These are phyloP conservation scores for Cataglyphis albicans DNA, from an alignment of 2,888 invertebrate genomes.

Conservation along the genomic window DNA sequence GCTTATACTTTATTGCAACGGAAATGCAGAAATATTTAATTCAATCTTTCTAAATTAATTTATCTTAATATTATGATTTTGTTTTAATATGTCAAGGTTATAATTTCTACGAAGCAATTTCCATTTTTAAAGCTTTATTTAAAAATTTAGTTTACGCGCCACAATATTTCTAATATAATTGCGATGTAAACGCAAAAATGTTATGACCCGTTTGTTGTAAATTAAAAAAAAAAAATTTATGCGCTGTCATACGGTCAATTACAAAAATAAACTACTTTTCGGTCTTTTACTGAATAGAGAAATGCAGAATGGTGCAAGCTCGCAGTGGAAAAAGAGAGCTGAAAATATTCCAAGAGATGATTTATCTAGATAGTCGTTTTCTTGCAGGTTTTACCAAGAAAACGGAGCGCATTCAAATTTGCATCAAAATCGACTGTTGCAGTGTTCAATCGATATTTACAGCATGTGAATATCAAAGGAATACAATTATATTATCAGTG, in stretches of 20 bases:
- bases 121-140: not conserved
- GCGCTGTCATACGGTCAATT: slow-evolving; percentile 30
- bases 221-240: slow-evolving; percentile 36
- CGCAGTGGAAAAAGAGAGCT: not conserved
- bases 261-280: slow-evolving; percentile 19
- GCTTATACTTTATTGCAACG: not conserved
- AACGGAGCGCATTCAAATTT: slow-evolving; percentile 32
- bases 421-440: slow-evolving; percentile 28
- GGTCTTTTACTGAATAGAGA: slow-evolving; percentile 13
- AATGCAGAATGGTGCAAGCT: not conserved
- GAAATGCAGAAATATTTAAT: slow-evolving; percentile 4
- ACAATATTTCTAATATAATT: slow-evolving; percentile 3
- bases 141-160: not conserved
- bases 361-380: slow-evolving; percentile 32
- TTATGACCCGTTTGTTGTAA: slow-evolving; percentile 33
- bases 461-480: not conserved
- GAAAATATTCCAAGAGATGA: slow-evolving; percentile 28
- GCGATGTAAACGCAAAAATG: slow-evolving; percentile 17
- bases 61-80: not conserved
- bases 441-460: slow-evolving; percentile 29
- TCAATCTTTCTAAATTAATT: not conserved
- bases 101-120: not conserved
- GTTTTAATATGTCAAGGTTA: not conserved
- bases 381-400: slow-evolving; percentile 1
- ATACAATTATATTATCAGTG: not conserved